These are phyloP conservation scores for Phyllotreta cruciferae DNA, from an alignment of 2,888 invertebrate genomes.

Conservation along the genomic window DNA sequence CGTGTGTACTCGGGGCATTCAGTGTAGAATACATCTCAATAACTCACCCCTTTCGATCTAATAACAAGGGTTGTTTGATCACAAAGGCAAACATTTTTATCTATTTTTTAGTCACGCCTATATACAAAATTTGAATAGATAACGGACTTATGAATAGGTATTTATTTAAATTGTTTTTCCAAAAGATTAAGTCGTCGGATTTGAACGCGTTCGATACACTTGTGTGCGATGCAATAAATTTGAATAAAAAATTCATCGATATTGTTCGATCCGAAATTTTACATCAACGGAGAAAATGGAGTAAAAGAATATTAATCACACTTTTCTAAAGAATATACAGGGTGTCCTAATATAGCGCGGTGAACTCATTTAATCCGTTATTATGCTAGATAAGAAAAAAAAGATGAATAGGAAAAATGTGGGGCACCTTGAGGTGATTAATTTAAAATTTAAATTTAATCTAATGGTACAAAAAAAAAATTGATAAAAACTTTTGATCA, in stretches of 20 bases:
- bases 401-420: no score
- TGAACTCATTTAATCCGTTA: no score
- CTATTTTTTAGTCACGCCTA: slow-evolving; percentile 18
- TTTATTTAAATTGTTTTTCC: slow-evolving; percentile 27
- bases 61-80: slow-evolving; percentile 37
- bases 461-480: no score
- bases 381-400: no score
- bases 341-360: no score
- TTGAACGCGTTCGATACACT: background rate
- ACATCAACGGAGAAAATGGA: no score
- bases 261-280: no score
- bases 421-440: no score
- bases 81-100: slow-evolving; percentile 28
- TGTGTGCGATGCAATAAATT: slow-evolving; percentile 18
- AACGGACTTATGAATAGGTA: slow-evolving; percentile 28
- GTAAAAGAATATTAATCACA: no score
- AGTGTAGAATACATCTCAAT: slow-evolving; percentile 8
- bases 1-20: slow-evolving; percentile 22
- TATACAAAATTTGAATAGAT: slow-evolving; percentile 31
- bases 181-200: slow-evolving; percentile 18
- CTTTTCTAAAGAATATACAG: no score
- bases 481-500: no score
- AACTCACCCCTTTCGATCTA: slow-evolving; percentile 31
- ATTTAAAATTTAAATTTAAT: no score
- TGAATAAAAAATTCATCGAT: background rate